phyloP scores from a whole-genome alignment of 2,797 vertebrate genomes.

The Hypotaenidia philippensis region DNA sequence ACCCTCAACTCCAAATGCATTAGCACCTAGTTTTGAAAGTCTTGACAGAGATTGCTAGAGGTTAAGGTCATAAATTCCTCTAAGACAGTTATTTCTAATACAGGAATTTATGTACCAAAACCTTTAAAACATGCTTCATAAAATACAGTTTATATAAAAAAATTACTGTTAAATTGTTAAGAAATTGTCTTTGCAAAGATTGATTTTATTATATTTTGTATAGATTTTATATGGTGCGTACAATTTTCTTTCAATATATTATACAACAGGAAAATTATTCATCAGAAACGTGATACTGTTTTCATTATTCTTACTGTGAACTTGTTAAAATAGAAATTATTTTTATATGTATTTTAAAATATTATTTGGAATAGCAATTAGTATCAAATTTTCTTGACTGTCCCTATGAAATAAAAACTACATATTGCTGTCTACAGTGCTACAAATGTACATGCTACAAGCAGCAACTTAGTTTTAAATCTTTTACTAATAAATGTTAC shows the following conservation, averaged over 20 bases:
- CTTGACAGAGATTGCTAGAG: background rate
- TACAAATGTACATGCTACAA: background rate
- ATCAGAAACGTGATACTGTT: background rate
- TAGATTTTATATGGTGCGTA: background rate
- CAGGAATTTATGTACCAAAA: background rate
- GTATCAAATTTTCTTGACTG: background rate
- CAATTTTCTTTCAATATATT: background rate
- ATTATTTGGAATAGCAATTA: background rate
- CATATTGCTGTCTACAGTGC: background rate
- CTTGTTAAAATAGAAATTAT: background rate
- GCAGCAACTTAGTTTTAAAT: background rate
- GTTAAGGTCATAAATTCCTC: background rate
- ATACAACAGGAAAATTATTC: background rate
- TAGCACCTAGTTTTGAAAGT: background rate
- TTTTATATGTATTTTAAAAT: background rate
- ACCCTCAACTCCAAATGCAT: background rate
- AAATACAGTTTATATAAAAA: background rate
- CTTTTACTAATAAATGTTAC: no score
- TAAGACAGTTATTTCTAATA: background rate
- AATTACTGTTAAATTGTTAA: background rate
- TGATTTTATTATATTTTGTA: background rate
- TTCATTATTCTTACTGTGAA: background rate
- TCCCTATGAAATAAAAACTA: background rate
- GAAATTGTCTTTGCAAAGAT: background rate
- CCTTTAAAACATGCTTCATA: background rate